Conservation (phyloP, 1,140 invertebrate genomes). For the Aphelenchoides besseyi region DNA sequence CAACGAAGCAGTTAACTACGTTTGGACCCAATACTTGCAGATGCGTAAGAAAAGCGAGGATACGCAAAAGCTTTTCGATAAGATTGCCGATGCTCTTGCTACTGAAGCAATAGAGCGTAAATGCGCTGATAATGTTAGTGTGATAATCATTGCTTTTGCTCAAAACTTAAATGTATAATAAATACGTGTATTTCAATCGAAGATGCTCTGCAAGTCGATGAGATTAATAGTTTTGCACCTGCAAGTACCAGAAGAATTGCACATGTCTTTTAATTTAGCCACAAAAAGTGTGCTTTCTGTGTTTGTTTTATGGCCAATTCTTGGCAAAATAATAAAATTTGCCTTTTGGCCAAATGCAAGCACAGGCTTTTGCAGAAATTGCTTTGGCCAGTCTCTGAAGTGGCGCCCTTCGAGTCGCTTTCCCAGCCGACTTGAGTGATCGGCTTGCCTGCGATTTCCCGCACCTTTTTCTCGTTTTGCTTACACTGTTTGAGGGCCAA, state of each 20-base stretch:
- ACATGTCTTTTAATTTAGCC: background rate
- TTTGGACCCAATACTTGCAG: conserved; percentile 48
- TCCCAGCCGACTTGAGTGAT: background rate
- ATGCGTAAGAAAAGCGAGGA: conserved; percentile 40
- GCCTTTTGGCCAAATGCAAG: background rate
- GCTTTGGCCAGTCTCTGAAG: background rate
- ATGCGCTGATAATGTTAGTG: conserved; percentile 68
- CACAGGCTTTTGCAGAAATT: background rate
- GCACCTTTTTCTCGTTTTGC: too few relatives aligned
- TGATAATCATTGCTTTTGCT: conserved; percentile 56
- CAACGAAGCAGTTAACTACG: conserved; percentile 64
- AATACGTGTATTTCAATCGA: background rate
- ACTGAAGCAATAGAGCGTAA: conserved; percentile 65
- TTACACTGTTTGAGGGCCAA: too few relatives aligned
- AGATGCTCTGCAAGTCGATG: too few relatives aligned
- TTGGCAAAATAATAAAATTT: background rate
- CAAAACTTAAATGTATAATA: background rate
- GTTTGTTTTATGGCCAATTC: too few relatives aligned
- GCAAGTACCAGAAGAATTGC: background rate
- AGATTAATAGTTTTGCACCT: background rate
- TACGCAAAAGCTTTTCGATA: conserved; percentile 58
- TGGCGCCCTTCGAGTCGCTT: too few relatives aligned
- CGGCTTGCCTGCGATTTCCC: background rate
- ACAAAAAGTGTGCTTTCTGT: too few relatives aligned
- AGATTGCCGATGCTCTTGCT: conserved; percentile 63